Conservation (phyloP, 1,140 invertebrate species). For the Psix sp. region DNA sequence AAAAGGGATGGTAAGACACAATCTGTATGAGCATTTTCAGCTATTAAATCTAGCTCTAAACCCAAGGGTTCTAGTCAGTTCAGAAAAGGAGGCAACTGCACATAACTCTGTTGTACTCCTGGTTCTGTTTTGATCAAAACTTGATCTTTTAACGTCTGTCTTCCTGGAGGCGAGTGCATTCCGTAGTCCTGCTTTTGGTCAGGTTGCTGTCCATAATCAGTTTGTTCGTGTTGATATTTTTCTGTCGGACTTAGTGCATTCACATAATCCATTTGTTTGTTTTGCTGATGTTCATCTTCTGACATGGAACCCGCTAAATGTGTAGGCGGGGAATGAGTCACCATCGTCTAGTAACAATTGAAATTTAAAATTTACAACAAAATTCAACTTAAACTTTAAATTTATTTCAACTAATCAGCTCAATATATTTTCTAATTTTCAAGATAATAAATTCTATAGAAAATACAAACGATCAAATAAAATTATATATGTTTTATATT, state of each 20-base stretch:
- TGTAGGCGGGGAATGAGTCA: slow-evolving; percentile 81
- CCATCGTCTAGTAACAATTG: slow-evolving; percentile 77
- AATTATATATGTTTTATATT: too few relatives aligned
- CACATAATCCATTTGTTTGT: slow-evolving; percentile 69
- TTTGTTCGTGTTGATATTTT: slow-evolving; percentile 80
- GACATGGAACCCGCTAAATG: slow-evolving; percentile 75
- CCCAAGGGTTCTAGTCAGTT: slow-evolving; percentile 79
- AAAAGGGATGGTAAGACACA: slow-evolving; percentile 20
- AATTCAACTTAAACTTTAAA: too few relatives aligned
- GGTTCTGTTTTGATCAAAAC: slow-evolving; percentile 80
- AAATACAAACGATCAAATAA: too few relatives aligned
- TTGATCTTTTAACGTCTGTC: slow-evolving; percentile 78
- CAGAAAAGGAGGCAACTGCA: slow-evolving; percentile 86
- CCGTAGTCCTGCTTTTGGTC: slow-evolving; percentile 77
- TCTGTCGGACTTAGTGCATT: slow-evolving; percentile 70
- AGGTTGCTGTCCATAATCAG: slow-evolving; percentile 76
- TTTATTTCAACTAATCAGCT: not conserved
- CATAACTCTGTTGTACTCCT: slow-evolving; percentile 80
- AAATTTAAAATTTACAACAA: too few relatives aligned
- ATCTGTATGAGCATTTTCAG: slow-evolving; percentile 41
- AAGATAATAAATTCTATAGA: too few relatives aligned
- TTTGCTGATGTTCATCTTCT: slow-evolving; percentile 76
- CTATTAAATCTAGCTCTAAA: slow-evolving; percentile 57
- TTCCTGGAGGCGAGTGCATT: slow-evolving; percentile 75
- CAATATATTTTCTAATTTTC: too few relatives aligned